Base-by-base conservation (phyloP, 2,888 invertebrate species). In the Sisyra terminalis region DNA sequence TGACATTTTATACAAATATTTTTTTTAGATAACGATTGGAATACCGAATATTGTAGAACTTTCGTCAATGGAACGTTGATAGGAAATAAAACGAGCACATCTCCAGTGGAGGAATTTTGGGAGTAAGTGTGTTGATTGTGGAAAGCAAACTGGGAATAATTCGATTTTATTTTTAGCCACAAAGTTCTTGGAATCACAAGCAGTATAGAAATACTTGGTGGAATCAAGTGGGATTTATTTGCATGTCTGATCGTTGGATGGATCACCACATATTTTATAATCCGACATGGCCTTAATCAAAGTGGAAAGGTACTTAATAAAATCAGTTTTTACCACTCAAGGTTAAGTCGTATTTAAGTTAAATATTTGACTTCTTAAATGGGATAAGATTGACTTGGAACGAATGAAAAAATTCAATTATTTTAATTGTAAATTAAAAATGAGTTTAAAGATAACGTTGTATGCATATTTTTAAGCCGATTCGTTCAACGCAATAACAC, bases 261-360 rank as follows among this genome's bases (percentile, higher is more conserved):
- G 70, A 51, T 78, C 13, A 65, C 79, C 43, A 75, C 81, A 50
- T 83, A 82, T 59, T 66, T 73, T 50, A 76, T 78, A 51, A 67
- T 83, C 48, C 73, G 79, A 63, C 77, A 79, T 54, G 82, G 82
- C 36, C 70, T 83, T 41, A 73, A 76, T 52, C 78, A 78, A 57
- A 80, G 79, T 50, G 82, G 82, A 55, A 83, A 83, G 68, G 78
- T 77, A 58, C 54, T 49, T 38, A n/a, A 16, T 24, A 14, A n/a
- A 36, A 10, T 36, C 15, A 6, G 5, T 36, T 16, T 24, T 24
- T 24, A 7, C n/a, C n/a, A 24, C 7, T 24, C 24, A 24, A 24
- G 24, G 24, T 24, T 24, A 24, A 24, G 7, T 5, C 24, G 7
- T 24, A 10, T 10, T 9, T 9, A 13, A 32, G 14, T 24, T 7